A percentile compares a stretch with the other conserved stretches of the same genome.
Conservation (phyloP, 2,888 invertebrate genomes). For the Ectemnius continuus region DNA sequence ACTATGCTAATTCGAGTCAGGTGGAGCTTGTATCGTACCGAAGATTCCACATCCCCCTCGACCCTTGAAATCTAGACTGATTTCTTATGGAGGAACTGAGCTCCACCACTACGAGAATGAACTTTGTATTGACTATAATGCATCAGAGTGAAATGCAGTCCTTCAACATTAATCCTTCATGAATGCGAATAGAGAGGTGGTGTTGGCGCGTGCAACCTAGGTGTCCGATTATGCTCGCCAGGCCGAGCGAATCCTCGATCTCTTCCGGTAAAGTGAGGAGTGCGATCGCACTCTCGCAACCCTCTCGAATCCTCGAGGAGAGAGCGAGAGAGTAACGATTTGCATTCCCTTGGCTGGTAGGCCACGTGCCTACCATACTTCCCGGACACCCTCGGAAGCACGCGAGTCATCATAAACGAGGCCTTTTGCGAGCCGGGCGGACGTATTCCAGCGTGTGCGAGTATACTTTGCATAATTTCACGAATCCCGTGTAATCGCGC, state of each 20-base stretch:
- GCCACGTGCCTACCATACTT: slow-evolving; percentile 58
- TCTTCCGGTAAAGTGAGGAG: slow-evolving; percentile 53
- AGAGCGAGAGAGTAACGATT: slow-evolving; percentile 57
- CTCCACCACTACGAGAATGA: too few relatives aligned
- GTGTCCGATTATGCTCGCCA: slow-evolving; percentile 16
- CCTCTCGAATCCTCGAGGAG: slow-evolving; percentile 56
- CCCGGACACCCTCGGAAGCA: slow-evolving; percentile 54
- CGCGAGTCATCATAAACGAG: slow-evolving; percentile 40
- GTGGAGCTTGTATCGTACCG: slow-evolving; percentile 37
- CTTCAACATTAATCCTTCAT: neutral
- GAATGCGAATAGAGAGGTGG: neutral
- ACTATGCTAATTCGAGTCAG: slow-evolving; percentile 63
- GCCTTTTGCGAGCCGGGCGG: slow-evolving; percentile 14
- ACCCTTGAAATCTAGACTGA: slow-evolving; percentile 32
- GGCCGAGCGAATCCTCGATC: slow-evolving; percentile 20
- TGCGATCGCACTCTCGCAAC: slow-evolving; percentile 38
- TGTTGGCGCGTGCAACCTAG: neutral
- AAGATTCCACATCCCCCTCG: slow-evolving; percentile 25
- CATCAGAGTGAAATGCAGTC: neutral
- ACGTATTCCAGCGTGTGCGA: slow-evolving; percentile 30
- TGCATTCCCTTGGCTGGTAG: slow-evolving; percentile 62
- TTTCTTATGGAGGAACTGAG: neutral
- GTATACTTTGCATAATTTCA: slow-evolving; percentile 71
- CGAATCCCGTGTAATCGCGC: slow-evolving; percentile 69
- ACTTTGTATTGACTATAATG: too few relatives aligned